phyloP scores from a whole-genome alignment of 2,797 vertebrate genomes.

The Uromys caudimaculatus region DNA sequence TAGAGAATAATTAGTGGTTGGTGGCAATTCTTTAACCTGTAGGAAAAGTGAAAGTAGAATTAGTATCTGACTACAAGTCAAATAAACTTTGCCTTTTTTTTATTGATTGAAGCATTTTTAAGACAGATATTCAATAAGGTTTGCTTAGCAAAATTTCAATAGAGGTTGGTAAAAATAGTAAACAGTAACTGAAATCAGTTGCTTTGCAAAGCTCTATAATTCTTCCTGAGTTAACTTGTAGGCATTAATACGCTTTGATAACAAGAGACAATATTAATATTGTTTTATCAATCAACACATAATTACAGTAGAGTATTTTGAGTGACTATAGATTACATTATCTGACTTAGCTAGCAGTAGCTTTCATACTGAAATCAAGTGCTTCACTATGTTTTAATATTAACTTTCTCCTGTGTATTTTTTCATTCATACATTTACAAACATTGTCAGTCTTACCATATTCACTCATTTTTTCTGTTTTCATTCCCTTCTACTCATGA shows the following conservation, averaged over 20 bases:
- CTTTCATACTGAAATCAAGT: conserved; percentile 25
- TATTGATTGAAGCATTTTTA: conserved; percentile 88
- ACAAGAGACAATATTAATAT: conserved; percentile 63
- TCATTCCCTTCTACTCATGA: not conserved
- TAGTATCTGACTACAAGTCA: conserved; percentile 87
- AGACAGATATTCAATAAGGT: conserved; percentile 87
- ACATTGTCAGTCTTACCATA: not conserved
- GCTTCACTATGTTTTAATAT: conserved; percentile 13
- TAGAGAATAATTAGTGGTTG: conserved; percentile 87
- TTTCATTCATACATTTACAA: not conserved
- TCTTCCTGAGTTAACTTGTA: conserved; percentile 71
- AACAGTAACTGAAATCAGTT: conserved; percentile 83
- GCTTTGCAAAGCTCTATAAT: conserved; percentile 68
- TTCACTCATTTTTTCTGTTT: not conserved
- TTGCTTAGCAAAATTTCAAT: conserved; percentile 81
- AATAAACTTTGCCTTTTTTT: conserved; percentile 86
- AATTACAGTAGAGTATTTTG: conserved; percentile 10
- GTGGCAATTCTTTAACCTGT: conserved; percentile 87
- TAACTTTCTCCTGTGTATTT: not conserved
- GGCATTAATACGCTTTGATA: conserved; percentile 80
- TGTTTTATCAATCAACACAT: conserved; percentile 67
- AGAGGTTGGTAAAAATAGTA: conserved; percentile 76
- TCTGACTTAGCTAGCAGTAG: not conserved
- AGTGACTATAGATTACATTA: conserved; percentile 27
- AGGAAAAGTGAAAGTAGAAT: conserved; percentile 87